Evolutionary conservation across 2,113 vertebrate genomes (phyloP).

Genomic region (Penelope pileata): DNA sequence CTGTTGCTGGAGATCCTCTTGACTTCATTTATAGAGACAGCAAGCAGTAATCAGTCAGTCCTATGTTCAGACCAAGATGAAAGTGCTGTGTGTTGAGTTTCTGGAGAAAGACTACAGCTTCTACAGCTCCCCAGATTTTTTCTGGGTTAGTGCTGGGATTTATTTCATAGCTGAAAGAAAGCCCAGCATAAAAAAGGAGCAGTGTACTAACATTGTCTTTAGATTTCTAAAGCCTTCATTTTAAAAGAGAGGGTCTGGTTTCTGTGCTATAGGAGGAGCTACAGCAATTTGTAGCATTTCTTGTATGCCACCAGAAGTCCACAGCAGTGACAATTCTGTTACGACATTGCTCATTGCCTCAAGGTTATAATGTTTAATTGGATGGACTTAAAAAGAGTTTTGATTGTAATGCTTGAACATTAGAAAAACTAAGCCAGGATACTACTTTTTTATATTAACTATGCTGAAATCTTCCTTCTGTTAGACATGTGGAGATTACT

Average conservation of each 20-base stretch:
- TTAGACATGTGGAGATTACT: not conserved
- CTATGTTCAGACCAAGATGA: not conserved
- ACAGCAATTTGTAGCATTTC: not conserved
- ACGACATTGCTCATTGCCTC: not conserved
- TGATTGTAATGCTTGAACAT: not conserved
- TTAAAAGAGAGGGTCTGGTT: fast-evolving
- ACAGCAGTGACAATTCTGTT: not conserved
- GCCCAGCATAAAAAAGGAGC: not conserved
- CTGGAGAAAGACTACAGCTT: not conserved
- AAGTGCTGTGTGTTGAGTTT: not conserved
- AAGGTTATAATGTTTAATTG: not conserved
- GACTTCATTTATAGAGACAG: not conserved
- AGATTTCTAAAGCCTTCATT: not conserved
- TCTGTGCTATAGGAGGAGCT: not conserved
- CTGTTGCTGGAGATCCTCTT: not conserved
- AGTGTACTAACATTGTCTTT: not conserved
- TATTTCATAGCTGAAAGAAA: not conserved
- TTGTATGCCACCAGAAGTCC: not conserved
- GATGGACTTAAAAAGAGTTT: not conserved
- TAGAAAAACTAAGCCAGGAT: not conserved
- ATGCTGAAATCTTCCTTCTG: not conserved
- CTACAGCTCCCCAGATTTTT: not conserved
- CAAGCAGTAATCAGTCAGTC: not conserved
- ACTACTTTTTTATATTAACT: not conserved
- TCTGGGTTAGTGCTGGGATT: not conserved